Evolutionary conservation across 92 coral and sea anemone genomes (phyloP).

Genomic region (Desmophyllum pertusum): DNA sequence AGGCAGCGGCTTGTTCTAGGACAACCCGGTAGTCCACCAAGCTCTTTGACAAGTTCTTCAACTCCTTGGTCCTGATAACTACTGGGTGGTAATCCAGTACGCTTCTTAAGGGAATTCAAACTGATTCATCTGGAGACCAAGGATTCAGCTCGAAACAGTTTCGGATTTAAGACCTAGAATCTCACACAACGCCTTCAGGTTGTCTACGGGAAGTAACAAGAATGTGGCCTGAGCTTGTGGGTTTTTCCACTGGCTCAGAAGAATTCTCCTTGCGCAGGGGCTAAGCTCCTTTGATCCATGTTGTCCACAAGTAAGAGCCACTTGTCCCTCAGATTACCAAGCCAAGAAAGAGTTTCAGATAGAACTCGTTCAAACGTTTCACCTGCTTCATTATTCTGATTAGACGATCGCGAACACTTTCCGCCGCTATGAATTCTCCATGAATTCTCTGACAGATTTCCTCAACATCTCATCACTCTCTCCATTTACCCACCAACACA

Average conservation of each 20-base stretch:
- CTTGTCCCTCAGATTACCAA: too few species aligned
- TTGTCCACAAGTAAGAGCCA: too few species aligned
- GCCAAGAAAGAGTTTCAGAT: slow-evolving; percentile 52
- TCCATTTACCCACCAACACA: too few species aligned
- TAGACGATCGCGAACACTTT: too few species aligned
- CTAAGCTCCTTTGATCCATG: too few species aligned
- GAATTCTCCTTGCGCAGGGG: too few species aligned
- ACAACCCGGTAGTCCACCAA: slow-evolving; percentile 60
- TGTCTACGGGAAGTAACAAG: too few species aligned
- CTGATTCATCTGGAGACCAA: too few species aligned
- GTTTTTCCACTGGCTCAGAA: slow-evolving; percentile 70
- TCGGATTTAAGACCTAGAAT: slow-evolving; percentile 32
- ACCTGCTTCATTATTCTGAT: neutral
- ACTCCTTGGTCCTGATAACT: neutral
- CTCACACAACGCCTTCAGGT: slow-evolving; percentile 42
- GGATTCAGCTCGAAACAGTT: slow-evolving; percentile 45
- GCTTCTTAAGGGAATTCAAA: too few species aligned
- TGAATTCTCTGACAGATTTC: neutral
- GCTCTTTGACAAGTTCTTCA: slow-evolving; percentile 33
- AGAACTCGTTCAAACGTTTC: slow-evolving; percentile 41
- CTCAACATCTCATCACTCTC: too few species aligned
- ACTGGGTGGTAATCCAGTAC: too few species aligned
- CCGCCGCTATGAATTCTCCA: slow-evolving; percentile 23
- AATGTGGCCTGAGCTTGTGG: slow-evolving; percentile 56
- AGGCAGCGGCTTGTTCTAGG: too few species aligned